Evolutionary conservation across 2,113 vertebrate species (phyloP).

Genomic region (Sarotherodon lohbergeri): DNA sequence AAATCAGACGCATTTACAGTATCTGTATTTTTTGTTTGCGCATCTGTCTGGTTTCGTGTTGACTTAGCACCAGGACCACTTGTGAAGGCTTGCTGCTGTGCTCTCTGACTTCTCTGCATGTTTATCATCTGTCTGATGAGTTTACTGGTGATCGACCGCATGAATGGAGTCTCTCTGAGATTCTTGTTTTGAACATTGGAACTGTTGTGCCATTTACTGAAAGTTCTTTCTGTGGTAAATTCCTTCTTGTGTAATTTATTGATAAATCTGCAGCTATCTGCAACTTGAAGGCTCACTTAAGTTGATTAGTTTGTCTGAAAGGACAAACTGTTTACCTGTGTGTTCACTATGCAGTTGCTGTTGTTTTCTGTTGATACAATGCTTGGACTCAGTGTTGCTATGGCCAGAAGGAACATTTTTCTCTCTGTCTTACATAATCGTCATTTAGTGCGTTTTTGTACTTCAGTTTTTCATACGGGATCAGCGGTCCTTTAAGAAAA

Average conservation of each 20-base stretch:
- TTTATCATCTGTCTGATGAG: constrained; percentile 30
- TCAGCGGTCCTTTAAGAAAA: neutral
- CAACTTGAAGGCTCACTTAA: neutral
- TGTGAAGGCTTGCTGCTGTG: constrained; percentile 20
- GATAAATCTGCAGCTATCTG: neutral
- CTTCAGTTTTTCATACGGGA: neutral
- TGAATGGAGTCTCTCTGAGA: constrained; percentile 15
- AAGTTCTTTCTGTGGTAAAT: neutral
- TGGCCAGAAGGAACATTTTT: neutral
- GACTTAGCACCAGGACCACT: constrained; percentile 32
- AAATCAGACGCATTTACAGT: neutral
- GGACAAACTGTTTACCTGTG: neutral
- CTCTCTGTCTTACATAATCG: constrained; percentile 3
- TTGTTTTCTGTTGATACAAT: neutral
- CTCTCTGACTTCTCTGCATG: constrained; percentile 39
- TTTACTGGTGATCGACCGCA: constrained; percentile 43
- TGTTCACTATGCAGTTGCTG: neutral
- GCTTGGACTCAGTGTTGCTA: neutral
- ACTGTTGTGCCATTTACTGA: neutral
- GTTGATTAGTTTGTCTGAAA: neutral
- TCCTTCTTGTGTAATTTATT: neutral
- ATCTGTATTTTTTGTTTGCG: neutral
- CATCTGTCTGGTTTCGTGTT: constrained; percentile 4
- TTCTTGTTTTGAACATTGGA: neutral
- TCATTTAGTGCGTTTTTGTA: neutral